Evolutionary conservation across 2,113 vertebrate genomes (phyloP), one percentile per base, ranked within the genome.

Genomic region (Trematocara nigrifrons): DNA sequence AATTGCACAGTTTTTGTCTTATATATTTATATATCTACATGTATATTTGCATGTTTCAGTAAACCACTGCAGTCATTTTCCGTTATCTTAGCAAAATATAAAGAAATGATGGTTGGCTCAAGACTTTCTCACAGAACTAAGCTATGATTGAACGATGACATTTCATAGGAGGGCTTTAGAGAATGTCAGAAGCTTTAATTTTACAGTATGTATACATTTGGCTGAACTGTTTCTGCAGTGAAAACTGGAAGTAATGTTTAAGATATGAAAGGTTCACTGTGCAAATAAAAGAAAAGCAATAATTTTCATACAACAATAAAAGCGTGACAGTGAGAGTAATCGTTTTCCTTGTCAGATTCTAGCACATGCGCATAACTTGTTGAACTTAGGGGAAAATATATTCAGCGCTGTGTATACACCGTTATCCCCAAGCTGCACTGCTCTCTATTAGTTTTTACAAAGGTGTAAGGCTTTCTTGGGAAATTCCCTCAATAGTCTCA

Each of bases 401-500:
- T 71, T 45, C 66, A n/a, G 29, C 31, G 22, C 74, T 52, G 85
- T 53, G 35, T 49, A 3, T 76, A 76, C 6, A 11, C 35, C 16
- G 47, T 31, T 33, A 79, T 57, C 42, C 61, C 71, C 45, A 80
- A 35, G 83, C 88, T 87, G 57, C 61, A 71, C 12, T 54, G 54
- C 40, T 86, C 38, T 47, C 80, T 69, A 81, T 92, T 88, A 85
- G 74, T 86, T 93, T 31, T 92, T 85, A 89, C 88, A 87, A 91
- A 92, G 87, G 89, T 87, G 54, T 83, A 89, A 88, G 29, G 69
- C 87, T 93, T 81, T 86, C 93, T 57, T 59, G 92, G 93, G 92
- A 93, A 91, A 91, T 94, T 86, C 82, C 80, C 77, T 87, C 84
- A 90, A 88, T 87, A 90, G 90, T 66, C 93, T 91, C 66, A 90